phyloP scores from a whole-genome alignment of 2,888 invertebrate genomes.

The Eupithecia pulchellata region DNA sequence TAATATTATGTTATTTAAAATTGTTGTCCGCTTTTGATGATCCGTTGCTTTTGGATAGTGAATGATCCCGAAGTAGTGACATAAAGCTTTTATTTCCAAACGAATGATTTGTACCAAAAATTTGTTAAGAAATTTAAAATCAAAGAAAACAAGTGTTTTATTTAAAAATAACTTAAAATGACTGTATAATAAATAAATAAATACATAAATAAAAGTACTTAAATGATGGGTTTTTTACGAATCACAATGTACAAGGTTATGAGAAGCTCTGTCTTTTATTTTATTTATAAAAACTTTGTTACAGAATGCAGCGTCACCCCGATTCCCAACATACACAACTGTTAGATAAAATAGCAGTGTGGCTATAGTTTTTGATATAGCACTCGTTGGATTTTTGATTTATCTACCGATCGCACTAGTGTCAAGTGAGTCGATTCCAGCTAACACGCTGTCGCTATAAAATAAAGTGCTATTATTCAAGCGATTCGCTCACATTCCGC shows the following conservation, averaged over 20 bases:
- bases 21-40: background rate
- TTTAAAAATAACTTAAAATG: too few species aligned
- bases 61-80: background rate
- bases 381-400: conserved; percentile 13
- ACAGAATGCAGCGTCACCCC: background rate
- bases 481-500: conserved; percentile 49
- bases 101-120: too few species aligned
- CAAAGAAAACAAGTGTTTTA: too few species aligned
- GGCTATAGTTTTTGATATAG: conserved; percentile 1
- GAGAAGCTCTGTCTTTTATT: too few species aligned
- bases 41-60: background rate
- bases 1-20: too few species aligned
- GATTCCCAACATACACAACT: background rate
- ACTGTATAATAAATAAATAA: too few species aligned
- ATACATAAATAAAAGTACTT: too few species aligned
- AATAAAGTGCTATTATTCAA: conserved; percentile 57
- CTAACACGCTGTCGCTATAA: conserved; percentile 45
- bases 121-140: too few species aligned
- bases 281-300: background rate
- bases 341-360: background rate
- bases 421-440: conserved; percentile 31
- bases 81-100: background rate
- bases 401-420: conserved; percentile 25
- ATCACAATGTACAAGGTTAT: too few species aligned
- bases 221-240: too few species aligned